These are phyloP conservation scores for Boloria selene DNA, from an alignment of 2,888 invertebrate genomes.

Conservation along the genomic window DNA sequence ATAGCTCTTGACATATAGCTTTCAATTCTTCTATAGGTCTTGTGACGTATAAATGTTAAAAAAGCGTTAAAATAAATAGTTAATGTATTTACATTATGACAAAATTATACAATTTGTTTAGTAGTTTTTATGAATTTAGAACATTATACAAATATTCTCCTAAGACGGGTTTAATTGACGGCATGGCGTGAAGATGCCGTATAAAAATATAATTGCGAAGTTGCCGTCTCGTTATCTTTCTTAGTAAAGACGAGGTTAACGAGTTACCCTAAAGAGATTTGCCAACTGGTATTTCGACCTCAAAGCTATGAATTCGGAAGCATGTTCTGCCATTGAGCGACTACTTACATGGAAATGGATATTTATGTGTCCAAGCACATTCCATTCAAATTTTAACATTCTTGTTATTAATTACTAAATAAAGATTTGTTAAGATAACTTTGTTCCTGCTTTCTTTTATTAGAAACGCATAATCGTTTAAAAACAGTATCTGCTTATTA, in stretches of 20 bases:
- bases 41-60: no score
- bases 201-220: background rate
- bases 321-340: constrained; percentile 37
- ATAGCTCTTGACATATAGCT: no score
- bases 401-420: background rate
- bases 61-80: no score
- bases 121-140: no score
- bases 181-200: background rate
- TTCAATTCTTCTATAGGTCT: no score
- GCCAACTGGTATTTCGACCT: constrained; percentile 35
- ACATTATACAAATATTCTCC: no score
- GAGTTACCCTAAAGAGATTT: constrained; percentile 40
- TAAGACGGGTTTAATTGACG: no score
- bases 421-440: background rate
- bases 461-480: background rate
- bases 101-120: no score
- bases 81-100: no score
- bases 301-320: constrained; percentile 43
- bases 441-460: background rate
- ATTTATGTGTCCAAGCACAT: constrained; percentile 28
- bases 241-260: constrained; percentile 31
- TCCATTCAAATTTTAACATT: constrained; percentile 16
- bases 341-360: constrained; percentile 32
- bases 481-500: background rate
- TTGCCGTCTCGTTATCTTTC: background rate